Base-by-base conservation (phyloP, 2,888 invertebrate species). In the Drosophila neotestacea region DNA sequence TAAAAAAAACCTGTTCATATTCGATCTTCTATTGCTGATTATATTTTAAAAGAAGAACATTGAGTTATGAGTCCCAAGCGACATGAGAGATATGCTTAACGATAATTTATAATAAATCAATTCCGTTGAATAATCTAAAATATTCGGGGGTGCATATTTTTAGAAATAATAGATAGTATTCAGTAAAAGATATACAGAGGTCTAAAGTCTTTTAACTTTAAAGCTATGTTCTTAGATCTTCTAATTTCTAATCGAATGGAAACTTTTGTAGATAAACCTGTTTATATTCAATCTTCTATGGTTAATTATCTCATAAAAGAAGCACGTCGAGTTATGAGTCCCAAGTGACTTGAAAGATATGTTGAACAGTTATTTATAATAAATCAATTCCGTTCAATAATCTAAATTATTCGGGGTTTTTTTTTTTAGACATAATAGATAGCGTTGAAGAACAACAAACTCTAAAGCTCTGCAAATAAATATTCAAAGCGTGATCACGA, bases 341-440 rank as follows among this genome's bases (percentile, higher is more conserved):
- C 38, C 9, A 47, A 58, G 38, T 48, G 30, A 22, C 30, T 48
- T 38, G 16, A 4, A 11, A 38, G 58, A 38, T 55, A 46, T 36
- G 34, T 27, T 56, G n/a, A 59, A 32, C 59, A 10, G 39, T 13
- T 7, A 13, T 13, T 1, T 47, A 52, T 64, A 51, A 47, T 60
- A 80, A 77, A 77, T 80, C 59, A 65, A 50, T 64, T 63, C n/a
- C 41, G n/a, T 34, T 28, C 46, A 28, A 77, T 54, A 66, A 61
- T 51, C 42, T 7, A 42, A 48, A 16, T 39, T n/a, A 30, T 60
- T 47, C 13, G 39, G 46, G 41, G 6, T 13, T 59, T 68, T 70
- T 44, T 63, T 39, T 65, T 77, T 61, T 80, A 80, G 16, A 68
- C 39, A 59, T 55, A 56, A 48, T 36, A 59, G 55, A 72, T 72